A percentile compares a stretch with the other conserved stretches of the same genome.
These are phyloP conservation scores for Nemotelus nigrinus DNA, from an alignment of 2,888 invertebrate genomes.

Conservation along the genomic window DNA sequence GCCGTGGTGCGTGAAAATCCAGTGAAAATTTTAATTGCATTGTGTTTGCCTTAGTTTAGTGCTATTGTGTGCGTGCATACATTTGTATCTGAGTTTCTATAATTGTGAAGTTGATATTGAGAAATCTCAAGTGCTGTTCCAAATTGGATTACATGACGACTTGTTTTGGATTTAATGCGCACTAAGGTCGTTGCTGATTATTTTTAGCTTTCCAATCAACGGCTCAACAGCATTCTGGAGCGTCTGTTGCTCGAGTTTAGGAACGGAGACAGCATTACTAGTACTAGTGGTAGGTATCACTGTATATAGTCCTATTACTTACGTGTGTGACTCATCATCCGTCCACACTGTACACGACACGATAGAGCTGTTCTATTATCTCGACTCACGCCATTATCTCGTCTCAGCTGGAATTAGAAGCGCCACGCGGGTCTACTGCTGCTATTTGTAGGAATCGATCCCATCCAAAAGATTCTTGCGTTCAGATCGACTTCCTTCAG, in stretches of 20 bases:
- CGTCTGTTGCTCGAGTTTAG: background rate
- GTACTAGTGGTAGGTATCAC: too few relatives aligned
- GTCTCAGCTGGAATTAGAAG: slow-evolving; percentile 15
- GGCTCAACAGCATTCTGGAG: slow-evolving; percentile 12
- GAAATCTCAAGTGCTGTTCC: slow-evolving; percentile 19
- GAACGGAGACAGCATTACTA: background rate
- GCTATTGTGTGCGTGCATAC: slow-evolving; percentile 8
- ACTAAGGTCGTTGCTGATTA: slow-evolving; percentile 36
- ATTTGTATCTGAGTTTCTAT: background rate
- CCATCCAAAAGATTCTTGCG: background rate
- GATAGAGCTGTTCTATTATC: background rate
- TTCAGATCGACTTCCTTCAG: too few relatives aligned
- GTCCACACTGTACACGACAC: too few relatives aligned
- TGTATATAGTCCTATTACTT: background rate
- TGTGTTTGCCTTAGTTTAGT: background rate
- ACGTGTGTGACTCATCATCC: slow-evolving; percentile 18
- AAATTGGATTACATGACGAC: slow-evolving; percentile 37
- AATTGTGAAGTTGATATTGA: slow-evolving; percentile 22
- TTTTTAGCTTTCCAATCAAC: slow-evolving; percentile 43
- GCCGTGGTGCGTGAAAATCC: background rate
- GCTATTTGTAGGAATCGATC: slow-evolving; percentile 5
- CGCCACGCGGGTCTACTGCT: background rate
- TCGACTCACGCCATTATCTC: background rate
- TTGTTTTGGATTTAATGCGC: slow-evolving; percentile 37
- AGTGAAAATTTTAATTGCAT: background rate